Evolutionary conservation across 1,140 invertebrate species (phyloP), one percentile per base, ranked within the genome.

Genomic region (Octopus bimaculoides): DNA sequence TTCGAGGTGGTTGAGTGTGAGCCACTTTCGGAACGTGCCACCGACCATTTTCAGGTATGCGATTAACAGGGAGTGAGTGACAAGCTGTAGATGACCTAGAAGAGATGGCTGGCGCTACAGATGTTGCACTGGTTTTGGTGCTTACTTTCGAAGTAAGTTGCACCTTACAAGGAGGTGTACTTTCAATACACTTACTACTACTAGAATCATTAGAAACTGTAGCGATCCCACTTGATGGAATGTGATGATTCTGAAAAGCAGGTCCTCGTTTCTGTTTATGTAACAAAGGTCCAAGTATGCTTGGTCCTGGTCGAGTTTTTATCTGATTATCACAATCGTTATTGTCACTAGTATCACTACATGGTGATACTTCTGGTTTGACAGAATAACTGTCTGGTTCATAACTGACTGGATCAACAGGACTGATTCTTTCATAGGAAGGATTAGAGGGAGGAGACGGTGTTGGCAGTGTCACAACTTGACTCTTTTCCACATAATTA

Each of bases 211-310:
- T 9, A n/a, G 14, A 3, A 71, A 71, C 66, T 17, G 66, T 17
- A 20, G 26, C 8, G 17, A 20, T 1, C 66, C 66, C 17, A 71
- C 66, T 71, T 41, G 26, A 41, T 6, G 66, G 66, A n/a, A n/a
- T 14, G 14, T 71, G 17, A 71, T n/a, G 66, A 10, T 14, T n/a
- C 17, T 71, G 66, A 5, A 20, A 71, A n/a, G 26, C 26, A 71
- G 14, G 66, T 71, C 5, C 5, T 14, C 66, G 66, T 20, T 71
- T 71, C 14, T 71, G 66, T 71, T 71, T 71, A 71, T 71, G 66
- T 14, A 71, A 71, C 66, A 71, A 71, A 5, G 66, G 66, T 17
- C 66, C 66, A 71, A 71, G 66, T 71, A 71, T 71, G 66, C 66
- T 71, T 14, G 66, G 66, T n/a, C 66, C 66, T 14, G 66, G 66